Percentiles rank a stretch among this genome's conserved stretches.
phyloP scores from a whole-genome alignment of 2,113 vertebrate genomes.

The Callopanchax toddi region DNA sequence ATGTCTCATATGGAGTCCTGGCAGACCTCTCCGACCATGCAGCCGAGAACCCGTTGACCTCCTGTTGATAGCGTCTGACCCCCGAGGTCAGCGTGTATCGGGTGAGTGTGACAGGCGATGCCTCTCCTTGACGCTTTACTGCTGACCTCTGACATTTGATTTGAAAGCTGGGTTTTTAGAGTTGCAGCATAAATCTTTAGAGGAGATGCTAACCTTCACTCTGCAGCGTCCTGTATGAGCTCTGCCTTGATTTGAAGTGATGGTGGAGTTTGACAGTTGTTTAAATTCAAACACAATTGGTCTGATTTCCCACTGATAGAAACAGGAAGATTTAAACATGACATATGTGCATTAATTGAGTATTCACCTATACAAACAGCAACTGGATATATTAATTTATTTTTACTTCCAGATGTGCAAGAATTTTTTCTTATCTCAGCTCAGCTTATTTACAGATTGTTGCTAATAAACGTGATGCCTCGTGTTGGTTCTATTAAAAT shows the following conservation, averaged over 20 bases:
- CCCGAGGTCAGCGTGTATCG: conserved; percentile 47
- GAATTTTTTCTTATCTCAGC: too few relatives aligned
- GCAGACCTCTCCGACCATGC: conserved; percentile 20
- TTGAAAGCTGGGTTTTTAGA: conserved; percentile 54
- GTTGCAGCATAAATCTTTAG: conserved; percentile 51
- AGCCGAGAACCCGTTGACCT: conserved; percentile 48
- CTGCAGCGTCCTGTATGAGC: conserved; percentile 3
- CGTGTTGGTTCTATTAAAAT: too few relatives aligned
- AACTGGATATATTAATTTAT: too few relatives aligned
- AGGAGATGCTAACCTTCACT: conserved; percentile 24
- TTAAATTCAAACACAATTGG: conserved; percentile 5
- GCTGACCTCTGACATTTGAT: conserved; percentile 59
- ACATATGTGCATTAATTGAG: too few relatives aligned
- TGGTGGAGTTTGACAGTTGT: neutral
- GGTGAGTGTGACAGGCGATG: conserved; percentile 62
- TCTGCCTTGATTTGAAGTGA: conserved; percentile 17
- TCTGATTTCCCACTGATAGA: neutral
- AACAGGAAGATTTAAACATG: neutral
- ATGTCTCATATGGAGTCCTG: conserved; percentile 26
- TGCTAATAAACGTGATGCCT: too few relatives aligned
- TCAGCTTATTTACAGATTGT: too few relatives aligned
- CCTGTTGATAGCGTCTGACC: conserved; percentile 61
- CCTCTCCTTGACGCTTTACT: conserved; percentile 50
- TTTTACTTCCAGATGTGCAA: too few relatives aligned
- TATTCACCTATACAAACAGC: too few relatives aligned